Conservation (phyloP, 2,797 vertebrate species). For the Philypnodon macrostomus region DNA sequence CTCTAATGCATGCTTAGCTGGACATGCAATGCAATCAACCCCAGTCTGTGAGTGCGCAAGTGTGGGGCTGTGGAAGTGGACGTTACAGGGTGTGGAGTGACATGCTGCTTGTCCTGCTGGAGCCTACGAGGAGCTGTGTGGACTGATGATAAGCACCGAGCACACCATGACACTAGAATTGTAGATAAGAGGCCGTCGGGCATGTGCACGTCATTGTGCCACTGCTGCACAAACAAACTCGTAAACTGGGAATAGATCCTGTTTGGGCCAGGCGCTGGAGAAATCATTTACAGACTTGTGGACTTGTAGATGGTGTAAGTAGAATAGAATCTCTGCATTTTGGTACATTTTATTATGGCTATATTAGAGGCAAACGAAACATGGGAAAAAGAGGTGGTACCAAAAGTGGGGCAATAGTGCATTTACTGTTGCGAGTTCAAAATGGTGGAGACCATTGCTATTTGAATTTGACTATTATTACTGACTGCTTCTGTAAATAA, state of each 20-base stretch:
- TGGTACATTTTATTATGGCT: too few species aligned
- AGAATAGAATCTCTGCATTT: too few species aligned
- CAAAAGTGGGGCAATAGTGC: too few species aligned
- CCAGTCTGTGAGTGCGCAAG: conserved; percentile 25
- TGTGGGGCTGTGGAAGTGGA: conserved; percentile 13
- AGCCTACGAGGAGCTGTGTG: conserved; percentile 42
- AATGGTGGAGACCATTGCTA: too few species aligned
- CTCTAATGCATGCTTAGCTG: background rate
- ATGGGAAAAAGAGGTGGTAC: too few species aligned
- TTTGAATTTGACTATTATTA: too few species aligned
- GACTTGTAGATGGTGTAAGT: too few species aligned
- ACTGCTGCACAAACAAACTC: conserved; percentile 27
- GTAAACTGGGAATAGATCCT: conserved; percentile 2
- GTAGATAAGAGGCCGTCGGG: conserved; percentile 39
- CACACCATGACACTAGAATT: conserved; percentile 39
- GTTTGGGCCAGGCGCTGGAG: background rate
- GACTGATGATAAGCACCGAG: conserved; percentile 47
- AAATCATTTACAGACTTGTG: too few species aligned
- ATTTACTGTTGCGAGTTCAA: too few species aligned
- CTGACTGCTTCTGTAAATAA: too few species aligned
- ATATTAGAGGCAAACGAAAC: too few species aligned
- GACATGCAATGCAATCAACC: conserved; percentile 27
- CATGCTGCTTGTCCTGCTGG: conserved; percentile 32
- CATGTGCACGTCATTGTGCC: conserved; percentile 27
- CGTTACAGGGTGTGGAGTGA: conserved; percentile 32